Evolutionary conservation across 2,113 vertebrate genomes (phyloP), one percentile per base, ranked within the genome.

Genomic region (Artemisiospiza belli): DNA sequence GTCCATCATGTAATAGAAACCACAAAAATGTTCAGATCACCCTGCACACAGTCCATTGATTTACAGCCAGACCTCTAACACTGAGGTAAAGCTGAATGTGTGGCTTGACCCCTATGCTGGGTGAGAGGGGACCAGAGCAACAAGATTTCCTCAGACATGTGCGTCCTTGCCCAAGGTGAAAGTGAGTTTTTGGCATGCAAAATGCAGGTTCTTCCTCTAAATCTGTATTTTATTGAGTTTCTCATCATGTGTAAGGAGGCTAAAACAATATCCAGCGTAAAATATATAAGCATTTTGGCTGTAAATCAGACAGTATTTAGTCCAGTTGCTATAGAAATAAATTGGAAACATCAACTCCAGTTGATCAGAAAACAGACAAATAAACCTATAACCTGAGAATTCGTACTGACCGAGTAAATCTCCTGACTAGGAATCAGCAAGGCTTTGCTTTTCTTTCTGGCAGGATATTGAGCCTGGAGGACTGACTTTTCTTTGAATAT

Each of bases 111-210:
- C 5, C 15, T 55, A 0, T 1, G 0, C 12, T 9, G 6, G 8
- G 5, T 39, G n/a, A 25, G 17, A 3, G 2, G 8, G 20, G 46
- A 25, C 12, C 18, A 43, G 27, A 1, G 4, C 35, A 6, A 19
- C 7, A 37, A 3, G 21, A 4, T n/a, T 83, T 23, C 30, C 35
- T 83, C 0, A 1, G 12, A 24, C 39, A 3, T 0, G 2, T 13
- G 7, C 5, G 31, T 69, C 10, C 24, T 75, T 33, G 5, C 11
- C 15, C 5, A 37, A 37, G 23, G 28, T 44, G 46, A 78, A 94
- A 47, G 18, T 23, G 7, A 22, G 10, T 5, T 52, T 79, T 61
- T 21, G 9, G 11, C 17, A 31, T 5, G 8, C 6, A 3, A 39
- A 39, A 39, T 39, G 39, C 47, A 51, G 8, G 3, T 12, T 74